Evolutionary conservation across 2,113 vertebrate species (phyloP).

Genomic region (Prionailurus bengalensis): DNA sequence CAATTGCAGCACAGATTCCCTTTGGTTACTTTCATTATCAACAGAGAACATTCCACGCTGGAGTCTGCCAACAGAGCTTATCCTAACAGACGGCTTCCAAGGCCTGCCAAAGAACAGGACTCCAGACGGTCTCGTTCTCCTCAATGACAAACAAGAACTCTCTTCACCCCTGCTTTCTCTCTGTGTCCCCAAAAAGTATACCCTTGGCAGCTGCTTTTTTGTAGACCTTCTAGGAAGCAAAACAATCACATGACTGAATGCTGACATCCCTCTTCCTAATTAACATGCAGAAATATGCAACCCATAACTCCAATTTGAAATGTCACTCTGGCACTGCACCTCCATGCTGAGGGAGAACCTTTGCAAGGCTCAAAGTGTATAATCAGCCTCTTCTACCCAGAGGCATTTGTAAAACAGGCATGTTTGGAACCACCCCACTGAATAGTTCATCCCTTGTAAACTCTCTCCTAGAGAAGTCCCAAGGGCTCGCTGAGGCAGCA

Average conservation of each 20-base stretch:
- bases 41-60: slow-evolving; percentile 55
- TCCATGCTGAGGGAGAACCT: slow-evolving; percentile 51
- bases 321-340: not conserved
- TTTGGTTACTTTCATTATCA: slow-evolving; percentile 57
- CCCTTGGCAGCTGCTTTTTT: slow-evolving; percentile 39
- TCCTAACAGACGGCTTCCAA: slow-evolving; percentile 54
- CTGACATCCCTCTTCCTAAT: slow-evolving; percentile 49
- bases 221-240: slow-evolving; percentile 70
- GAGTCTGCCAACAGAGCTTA: slow-evolving; percentile 72
- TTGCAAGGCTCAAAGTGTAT: slow-evolving; percentile 1
- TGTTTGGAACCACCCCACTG: slow-evolving; percentile 40
- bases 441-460: slow-evolving; percentile 73
- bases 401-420: slow-evolving; percentile 67
- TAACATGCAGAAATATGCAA: slow-evolving; percentile 72
- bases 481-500: slow-evolving; percentile 71
- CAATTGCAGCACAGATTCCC: slow-evolving; percentile 35
- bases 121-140: slow-evolving; percentile 60
- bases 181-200: slow-evolving; percentile 56
- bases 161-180: slow-evolving; percentile 57
- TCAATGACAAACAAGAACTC: slow-evolving; percentile 71
- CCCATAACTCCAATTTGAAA: slow-evolving; percentile 63
- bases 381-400: slow-evolving; percentile 68
- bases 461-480: slow-evolving; percentile 70
- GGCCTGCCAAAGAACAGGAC: slow-evolving; percentile 65
- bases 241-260: slow-evolving; percentile 64